phyloP scores from a whole-genome alignment of 1,140 invertebrate species.

The Anastrepha obliqua region DNA sequence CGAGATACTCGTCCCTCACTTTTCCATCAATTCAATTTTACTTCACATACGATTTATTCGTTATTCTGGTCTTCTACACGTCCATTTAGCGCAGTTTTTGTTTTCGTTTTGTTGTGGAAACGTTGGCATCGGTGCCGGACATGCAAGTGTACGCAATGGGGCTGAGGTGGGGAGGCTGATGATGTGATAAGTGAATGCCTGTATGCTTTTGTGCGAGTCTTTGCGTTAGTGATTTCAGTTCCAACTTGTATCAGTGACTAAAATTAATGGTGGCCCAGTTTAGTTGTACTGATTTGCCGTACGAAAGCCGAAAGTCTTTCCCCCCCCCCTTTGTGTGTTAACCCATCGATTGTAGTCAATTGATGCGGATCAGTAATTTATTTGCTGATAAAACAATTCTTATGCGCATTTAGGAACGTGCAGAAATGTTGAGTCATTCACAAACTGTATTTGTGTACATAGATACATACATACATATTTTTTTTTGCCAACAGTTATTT shows the following conservation, averaged over 20 bases:
- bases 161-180: neutral
- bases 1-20: neutral
- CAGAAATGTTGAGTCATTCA: too few relatives aligned
- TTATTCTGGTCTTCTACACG: neutral
- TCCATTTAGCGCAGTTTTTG: constrained; percentile 16
- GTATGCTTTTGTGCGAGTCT: neutral
- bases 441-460: neutral
- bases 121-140: neutral
- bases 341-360: neutral
- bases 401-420: neutral
- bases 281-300: neutral
- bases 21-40: neutral
- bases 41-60: neutral
- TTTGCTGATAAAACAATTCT: neutral
- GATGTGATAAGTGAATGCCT: neutral
- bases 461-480: neutral
- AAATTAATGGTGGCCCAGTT: neutral
- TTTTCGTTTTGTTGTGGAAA: neutral
- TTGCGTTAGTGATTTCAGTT: neutral
- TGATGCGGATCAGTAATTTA: neutral
- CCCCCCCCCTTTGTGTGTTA: neutral
- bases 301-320: neutral
- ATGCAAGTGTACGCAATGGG: neutral
- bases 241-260: constrained; percentile 2
- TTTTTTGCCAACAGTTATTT: too few relatives aligned